Evolutionary conservation across 2,888 invertebrate genomes (phyloP).

Genomic region (Pyralis farinalis): DNA sequence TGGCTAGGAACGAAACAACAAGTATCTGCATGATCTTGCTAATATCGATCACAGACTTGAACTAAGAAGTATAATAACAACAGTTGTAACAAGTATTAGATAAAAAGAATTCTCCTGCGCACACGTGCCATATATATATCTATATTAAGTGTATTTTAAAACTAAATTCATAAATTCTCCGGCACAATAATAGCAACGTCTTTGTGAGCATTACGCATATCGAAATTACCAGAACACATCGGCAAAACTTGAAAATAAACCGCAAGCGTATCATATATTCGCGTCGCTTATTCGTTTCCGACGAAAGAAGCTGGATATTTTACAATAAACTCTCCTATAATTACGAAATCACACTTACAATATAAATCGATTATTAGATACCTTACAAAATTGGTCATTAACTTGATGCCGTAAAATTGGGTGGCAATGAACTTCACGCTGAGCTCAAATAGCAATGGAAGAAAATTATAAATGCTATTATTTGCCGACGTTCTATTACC

Average conservation of each 20-base stretch:
- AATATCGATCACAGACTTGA: too few relatives aligned
- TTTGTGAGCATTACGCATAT: too few relatives aligned
- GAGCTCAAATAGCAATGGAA: conserved; percentile 26
- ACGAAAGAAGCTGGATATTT: not conserved
- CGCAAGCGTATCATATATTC: not conserved
- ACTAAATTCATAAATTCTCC: too few relatives aligned
- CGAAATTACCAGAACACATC: too few relatives aligned
- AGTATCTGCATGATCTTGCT: too few relatives aligned
- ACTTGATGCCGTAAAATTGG: conserved; percentile 33
- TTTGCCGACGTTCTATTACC: conserved; percentile 42
- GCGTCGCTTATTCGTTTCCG: not conserved
- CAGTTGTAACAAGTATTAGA: too few relatives aligned
- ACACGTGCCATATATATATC: too few relatives aligned
- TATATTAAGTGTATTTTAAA: too few relatives aligned
- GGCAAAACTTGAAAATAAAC: not conserved
- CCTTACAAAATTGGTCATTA: conserved; percentile 55
- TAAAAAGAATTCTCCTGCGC: too few relatives aligned
- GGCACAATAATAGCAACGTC: too few relatives aligned
- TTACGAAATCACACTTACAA: conserved; percentile 24
- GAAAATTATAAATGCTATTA: conserved; percentile 45
- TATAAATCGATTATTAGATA: conserved; percentile 35
- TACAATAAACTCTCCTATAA: conserved; percentile 4
- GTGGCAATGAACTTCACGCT: conserved; percentile 51
- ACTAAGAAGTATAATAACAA: too few relatives aligned
- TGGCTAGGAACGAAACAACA: too few relatives aligned